These are phyloP conservation scores for Proteles cristata DNA, from an alignment of 2,113 vertebrate genomes.

Conservation along the genomic window DNA sequence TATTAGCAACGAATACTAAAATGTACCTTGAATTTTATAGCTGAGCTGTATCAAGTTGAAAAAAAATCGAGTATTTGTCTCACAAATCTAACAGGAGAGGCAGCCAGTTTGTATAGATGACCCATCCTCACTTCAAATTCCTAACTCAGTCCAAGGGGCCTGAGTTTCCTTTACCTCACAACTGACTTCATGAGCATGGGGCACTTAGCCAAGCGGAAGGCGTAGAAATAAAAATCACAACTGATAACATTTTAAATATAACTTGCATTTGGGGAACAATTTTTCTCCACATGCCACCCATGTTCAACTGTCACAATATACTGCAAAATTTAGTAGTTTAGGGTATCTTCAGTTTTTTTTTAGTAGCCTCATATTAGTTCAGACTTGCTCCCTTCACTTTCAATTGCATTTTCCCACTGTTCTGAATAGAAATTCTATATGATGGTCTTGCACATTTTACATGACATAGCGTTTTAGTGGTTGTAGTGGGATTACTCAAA, in stretches of 20 bases:
- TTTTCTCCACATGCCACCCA: background rate
- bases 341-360: background rate
- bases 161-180: background rate
- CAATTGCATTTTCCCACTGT: background rate
- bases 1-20: background rate
- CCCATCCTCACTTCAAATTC: background rate
- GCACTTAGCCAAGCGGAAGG: background rate
- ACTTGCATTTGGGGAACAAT: background rate
- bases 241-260: background rate
- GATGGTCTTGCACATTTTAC: constrained; percentile 34
- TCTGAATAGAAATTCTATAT: constrained; percentile 52
- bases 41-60: background rate
- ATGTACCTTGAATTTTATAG: background rate
- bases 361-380: background rate
- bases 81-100: background rate
- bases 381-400: constrained; percentile 7
- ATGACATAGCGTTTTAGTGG: background rate
- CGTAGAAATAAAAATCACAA: constrained; percentile 1
- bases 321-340: background rate
- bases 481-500: constrained; percentile 56
- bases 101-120: background rate
- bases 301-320: background rate
- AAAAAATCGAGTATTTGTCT: background rate
- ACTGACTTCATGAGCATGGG: background rate
- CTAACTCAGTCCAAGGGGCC: background rate